These are phyloP conservation scores for Cromileptes altivelis DNA, from an alignment of 2,113 vertebrate species.

Conservation along the genomic window DNA sequence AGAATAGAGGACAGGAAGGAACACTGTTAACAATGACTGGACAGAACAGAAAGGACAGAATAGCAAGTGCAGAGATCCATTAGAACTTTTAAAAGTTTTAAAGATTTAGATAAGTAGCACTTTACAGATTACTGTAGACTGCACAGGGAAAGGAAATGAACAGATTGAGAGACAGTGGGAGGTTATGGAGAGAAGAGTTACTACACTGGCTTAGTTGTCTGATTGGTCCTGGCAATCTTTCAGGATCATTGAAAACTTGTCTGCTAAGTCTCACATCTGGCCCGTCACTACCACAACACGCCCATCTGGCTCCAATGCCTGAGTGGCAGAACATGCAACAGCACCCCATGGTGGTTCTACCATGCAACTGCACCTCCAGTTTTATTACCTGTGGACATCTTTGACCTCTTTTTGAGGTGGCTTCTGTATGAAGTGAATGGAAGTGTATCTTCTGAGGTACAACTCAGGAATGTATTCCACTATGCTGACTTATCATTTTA, in stretches of 20 bases:
- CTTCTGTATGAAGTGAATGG: constrained; percentile 36
- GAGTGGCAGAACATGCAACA: constrained; percentile 61
- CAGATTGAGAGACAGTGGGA: constrained; percentile 8
- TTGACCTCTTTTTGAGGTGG: constrained; percentile 8
- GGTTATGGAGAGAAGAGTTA: constrained; percentile 25
- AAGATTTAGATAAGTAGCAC: background rate
- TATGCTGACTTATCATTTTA: constrained; percentile 51
- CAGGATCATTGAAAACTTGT: constrained; percentile 59
- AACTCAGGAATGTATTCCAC: constrained; percentile 67
- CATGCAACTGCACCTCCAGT: constrained; percentile 46
- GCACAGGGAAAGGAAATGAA: background rate
- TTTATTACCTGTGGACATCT: background rate
- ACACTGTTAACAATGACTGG: background rate
- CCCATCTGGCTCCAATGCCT: constrained; percentile 47
- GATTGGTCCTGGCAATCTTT: constrained; percentile 85
- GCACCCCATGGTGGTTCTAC: constrained; percentile 62
- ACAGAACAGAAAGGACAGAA: constrained; percentile 23
- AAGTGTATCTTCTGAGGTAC: constrained; percentile 40
- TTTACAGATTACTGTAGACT: constrained; percentile 1
- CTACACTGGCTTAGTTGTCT: constrained; percentile 65
- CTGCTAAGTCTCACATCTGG: constrained; percentile 69
- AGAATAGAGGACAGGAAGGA: background rate
- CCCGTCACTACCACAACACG: constrained; percentile 67
- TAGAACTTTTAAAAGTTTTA: background rate
- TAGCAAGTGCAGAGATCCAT: background rate